Evolutionary conservation across 1,140 invertebrate species (phyloP).

Genomic region (Cotesia typhae): DNA sequence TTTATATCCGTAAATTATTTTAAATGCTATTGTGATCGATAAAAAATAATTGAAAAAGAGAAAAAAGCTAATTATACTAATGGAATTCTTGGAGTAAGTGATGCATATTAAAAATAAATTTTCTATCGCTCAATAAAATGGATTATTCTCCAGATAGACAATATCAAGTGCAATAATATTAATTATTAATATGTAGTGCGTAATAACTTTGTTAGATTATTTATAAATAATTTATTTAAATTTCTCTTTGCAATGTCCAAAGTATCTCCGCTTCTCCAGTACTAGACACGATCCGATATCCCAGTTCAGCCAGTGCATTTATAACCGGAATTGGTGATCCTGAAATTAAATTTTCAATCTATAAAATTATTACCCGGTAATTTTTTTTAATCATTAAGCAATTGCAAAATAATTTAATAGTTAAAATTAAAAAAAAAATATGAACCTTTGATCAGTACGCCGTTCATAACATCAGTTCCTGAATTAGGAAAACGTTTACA

Average conservation of each 20-base stretch:
- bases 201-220: conserved; percentile 9
- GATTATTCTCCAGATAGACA: no score
- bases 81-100: no score
- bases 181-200: conserved; percentile 7
- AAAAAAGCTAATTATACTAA: no score
- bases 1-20: no score
- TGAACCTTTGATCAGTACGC: conserved; percentile 72
- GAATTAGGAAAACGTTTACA: conserved; percentile 73
- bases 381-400: no score
- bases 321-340: conserved; percentile 72
- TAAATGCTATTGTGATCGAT: no score
- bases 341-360: conserved; percentile 51
- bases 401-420: no score
- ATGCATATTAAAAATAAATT: no score
- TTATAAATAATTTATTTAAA: conserved; percentile 50
- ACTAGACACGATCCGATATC: conserved; percentile 78
- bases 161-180: background rate
- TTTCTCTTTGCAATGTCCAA: conserved; percentile 82
- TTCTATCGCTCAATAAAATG: background rate
- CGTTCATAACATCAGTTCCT: conserved; percentile 73
- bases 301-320: conserved; percentile 77
- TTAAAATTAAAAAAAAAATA: conserved; percentile 30
- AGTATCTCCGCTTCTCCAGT: conserved; percentile 81
- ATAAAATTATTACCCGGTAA: conserved; percentile 13
- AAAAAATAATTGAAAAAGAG: no score